Percentiles rank a stretch among this genome's conserved stretches.
Conservation (phyloP, 1,140 invertebrate species). For the Aphidius gifuensis region DNA sequence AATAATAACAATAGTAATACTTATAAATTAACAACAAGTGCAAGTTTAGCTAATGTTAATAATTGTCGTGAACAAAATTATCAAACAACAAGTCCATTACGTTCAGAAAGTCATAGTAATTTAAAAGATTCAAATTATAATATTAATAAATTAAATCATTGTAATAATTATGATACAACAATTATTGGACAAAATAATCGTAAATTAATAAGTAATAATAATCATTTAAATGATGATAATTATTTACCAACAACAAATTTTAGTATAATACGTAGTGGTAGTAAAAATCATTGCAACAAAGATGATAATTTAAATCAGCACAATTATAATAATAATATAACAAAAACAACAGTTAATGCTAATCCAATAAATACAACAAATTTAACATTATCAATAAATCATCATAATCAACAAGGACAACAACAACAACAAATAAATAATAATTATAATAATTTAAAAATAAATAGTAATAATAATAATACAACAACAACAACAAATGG, state of each 20-base stretch:
- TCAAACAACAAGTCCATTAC: slow-evolving; percentile 46
- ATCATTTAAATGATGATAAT: slow-evolving; percentile 47
- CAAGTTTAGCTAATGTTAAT: slow-evolving; percentile 58
- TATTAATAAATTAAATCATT: slow-evolving; percentile 40
- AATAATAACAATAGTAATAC: slow-evolving; percentile 21
- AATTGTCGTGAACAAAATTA: slow-evolving; percentile 33
- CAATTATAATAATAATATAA: slow-evolving; percentile 50
- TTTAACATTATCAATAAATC: slow-evolving; percentile 43
- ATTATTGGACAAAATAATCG: slow-evolving; percentile 1
- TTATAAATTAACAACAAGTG: slow-evolving; percentile 51
- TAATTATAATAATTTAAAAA: slow-evolving; percentile 18
- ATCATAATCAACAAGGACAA: slow-evolving; percentile 51
- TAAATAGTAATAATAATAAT: slow-evolving; percentile 1
- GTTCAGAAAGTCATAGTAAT: slow-evolving; percentile 53
- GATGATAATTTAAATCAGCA: slow-evolving; percentile 57
- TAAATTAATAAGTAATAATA: slow-evolving; percentile 28
- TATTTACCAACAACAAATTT: slow-evolving; percentile 52
- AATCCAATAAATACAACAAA: slow-evolving; percentile 44
- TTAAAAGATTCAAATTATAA: slow-evolving; percentile 54
- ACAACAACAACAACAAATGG: slow-evolving; percentile 42
- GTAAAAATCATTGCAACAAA: slow-evolving; percentile 48
- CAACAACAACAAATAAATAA: slow-evolving; percentile 32
- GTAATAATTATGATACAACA: neutral
- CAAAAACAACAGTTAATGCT: slow-evolving; percentile 51
- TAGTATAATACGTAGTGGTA: slow-evolving; percentile 44